These are phyloP conservation scores for Rhea pennata DNA, from an alignment of 2,113 vertebrate species.

Conservation along the genomic window DNA sequence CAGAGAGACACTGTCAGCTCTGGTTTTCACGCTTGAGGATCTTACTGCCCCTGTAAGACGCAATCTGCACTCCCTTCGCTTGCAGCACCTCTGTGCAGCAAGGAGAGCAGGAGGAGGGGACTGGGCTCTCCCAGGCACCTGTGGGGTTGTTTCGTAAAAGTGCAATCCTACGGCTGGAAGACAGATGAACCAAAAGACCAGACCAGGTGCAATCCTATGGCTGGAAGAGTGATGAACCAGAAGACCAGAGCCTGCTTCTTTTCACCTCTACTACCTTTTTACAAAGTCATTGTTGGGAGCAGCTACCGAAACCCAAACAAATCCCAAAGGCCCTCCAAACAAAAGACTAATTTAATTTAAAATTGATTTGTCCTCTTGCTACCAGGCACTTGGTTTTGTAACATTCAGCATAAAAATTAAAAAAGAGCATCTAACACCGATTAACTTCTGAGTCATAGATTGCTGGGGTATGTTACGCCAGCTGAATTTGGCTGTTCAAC, in stretches of 20 bases:
- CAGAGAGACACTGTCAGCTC: background rate
- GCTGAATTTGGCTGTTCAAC: background rate
- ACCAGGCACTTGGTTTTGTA: conserved; percentile 22
- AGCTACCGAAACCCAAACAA: conserved; percentile 10
- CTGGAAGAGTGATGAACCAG: background rate
- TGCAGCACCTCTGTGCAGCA: fast-evolving
- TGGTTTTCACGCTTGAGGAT: background rate
- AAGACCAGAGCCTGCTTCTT: background rate
- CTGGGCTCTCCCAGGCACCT: background rate
- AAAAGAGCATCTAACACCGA: conserved; percentile 41
- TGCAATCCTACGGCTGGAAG: background rate
- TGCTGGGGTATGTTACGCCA: background rate
- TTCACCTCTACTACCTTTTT: background rate
- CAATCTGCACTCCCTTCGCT: background rate
- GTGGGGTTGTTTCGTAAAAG: fast-evolving
- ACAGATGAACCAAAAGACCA: no score
- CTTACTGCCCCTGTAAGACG: background rate
- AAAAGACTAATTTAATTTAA: conserved; percentile 42
- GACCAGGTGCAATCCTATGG: background rate
- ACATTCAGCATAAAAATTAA: background rate
- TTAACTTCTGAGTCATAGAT: conserved; percentile 20
- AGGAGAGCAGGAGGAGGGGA: fast-evolving
- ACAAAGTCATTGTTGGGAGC: conserved; percentile 5
- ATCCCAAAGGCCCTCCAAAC: conserved; percentile 1
- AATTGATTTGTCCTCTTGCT: background rate